Evolutionary conservation across 2,797 vertebrate genomes (phyloP).

Genomic region (Phataginus tricuspis): DNA sequence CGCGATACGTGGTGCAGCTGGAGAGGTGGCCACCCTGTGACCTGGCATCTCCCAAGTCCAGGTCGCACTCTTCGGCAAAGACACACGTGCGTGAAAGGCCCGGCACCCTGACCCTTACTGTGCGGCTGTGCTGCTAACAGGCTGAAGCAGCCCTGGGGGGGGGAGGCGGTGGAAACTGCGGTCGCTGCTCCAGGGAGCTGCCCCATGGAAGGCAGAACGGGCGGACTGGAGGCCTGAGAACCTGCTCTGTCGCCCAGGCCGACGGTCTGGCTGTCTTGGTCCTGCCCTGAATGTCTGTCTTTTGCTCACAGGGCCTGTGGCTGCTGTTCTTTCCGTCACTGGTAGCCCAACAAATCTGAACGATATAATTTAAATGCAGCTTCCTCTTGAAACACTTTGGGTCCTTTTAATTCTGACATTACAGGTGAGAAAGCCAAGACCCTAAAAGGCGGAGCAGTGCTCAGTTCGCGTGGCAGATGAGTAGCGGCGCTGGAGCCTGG

Average conservation of each 20-base stretch:
- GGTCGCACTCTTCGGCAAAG: background rate
- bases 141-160: background rate
- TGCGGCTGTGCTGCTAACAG: background rate
- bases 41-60: background rate
- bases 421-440: background rate
- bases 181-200: background rate
- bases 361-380: background rate
- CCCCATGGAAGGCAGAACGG: background rate
- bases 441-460: background rate
- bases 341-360: background rate
- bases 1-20: background rate
- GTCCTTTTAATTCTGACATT: background rate
- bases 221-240: background rate
- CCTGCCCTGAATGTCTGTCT: background rate
- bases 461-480: background rate
- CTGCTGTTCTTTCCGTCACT: background rate
- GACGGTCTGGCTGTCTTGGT: background rate
- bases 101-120: background rate
- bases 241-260: background rate
- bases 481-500: background rate
- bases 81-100: background rate
- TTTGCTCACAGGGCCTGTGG: background rate
- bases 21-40: background rate
- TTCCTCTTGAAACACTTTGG: background rate
- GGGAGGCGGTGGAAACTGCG: background rate